These are phyloP conservation scores for Liposcelis brunnea DNA, from an alignment of 2,888 invertebrate genomes.

Conservation along the genomic window DNA sequence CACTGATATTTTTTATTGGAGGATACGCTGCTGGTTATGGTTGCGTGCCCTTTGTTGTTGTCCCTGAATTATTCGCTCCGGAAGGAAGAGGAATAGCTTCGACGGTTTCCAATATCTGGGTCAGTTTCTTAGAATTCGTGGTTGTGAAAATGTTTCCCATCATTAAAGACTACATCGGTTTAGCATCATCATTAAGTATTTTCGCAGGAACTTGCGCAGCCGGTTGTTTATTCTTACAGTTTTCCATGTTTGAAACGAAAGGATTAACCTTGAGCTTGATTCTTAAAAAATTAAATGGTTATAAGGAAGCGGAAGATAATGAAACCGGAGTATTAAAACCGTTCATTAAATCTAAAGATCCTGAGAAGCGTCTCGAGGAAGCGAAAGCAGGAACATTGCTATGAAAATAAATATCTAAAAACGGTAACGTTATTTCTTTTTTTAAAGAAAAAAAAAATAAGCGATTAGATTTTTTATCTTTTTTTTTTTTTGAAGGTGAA, in stretches of 20 bases:
- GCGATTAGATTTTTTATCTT: too few species aligned
- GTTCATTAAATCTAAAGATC: too few species aligned
- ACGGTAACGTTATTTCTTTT: too few species aligned
- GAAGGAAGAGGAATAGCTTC: background rate
- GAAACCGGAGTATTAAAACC: too few species aligned
- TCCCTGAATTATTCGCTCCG: background rate
- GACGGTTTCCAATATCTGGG: background rate
- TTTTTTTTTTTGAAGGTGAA: too few species aligned
- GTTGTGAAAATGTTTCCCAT: background rate
- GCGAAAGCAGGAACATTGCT: too few species aligned
- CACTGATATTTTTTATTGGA: background rate
- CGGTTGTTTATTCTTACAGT: background rate
- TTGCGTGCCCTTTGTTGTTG: background rate
- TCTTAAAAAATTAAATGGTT: background rate
- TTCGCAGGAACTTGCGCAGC: background rate
- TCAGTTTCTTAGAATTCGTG: background rate
- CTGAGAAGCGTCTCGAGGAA: too few species aligned
- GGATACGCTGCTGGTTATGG: background rate
- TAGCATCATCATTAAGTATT: background rate
- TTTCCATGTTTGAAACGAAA: slow-evolving; percentile 1
- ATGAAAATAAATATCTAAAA: too few species aligned
- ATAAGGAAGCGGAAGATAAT: too few species aligned
- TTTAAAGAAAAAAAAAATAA: too few species aligned
- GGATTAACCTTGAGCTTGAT: background rate
- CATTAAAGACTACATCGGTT: background rate